Base-by-base conservation (phyloP, 2,797 vertebrate species). In the Mycteria americana region DNA sequence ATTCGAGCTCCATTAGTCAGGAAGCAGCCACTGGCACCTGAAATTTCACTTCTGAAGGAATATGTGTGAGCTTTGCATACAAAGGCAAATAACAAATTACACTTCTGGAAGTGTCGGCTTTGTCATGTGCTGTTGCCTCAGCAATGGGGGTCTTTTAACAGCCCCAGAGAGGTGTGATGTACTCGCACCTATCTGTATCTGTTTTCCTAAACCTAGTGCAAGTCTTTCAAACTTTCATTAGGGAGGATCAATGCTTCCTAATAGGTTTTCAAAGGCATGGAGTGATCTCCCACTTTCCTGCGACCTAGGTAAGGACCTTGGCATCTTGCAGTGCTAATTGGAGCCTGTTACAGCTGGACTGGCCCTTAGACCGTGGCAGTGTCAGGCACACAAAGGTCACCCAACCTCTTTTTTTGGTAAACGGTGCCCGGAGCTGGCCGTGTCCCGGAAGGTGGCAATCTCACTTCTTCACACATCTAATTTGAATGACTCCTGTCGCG, bases 201-300 rank as follows among this genome's bases (percentile, higher is more conserved):
- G 62, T 82, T 92, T 91, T 89, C 92, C 72, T 82, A 89, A 79
- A 50, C 33, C n/a, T 89, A 89, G 33, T 65, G 85, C 69, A 89
- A 91, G 69, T 86, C 80, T 73, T 95, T 93, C 88, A 87, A 81
- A 96, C 78, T 81, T 95, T 53, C 46, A 90, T 89, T 95, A 93
- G 70, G 46, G 60, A 90, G 18, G 65, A 93, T 95, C 79, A 64
- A 4, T 91, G 82, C 14, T 88, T 92, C 79, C 63, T 93, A 91
- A 93, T 91, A 90, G 78, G 65, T 88, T 95, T 95, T 89, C 90
- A 93, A 74, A 94, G 82, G 72, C 92, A 89, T 23, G 39, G 76
- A 85, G 74, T 10, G 68, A 92, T 77, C n/a, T 91, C 75, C 57
- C 69, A 70, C 73, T 89, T 79, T 85, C 43, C 62, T 93, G 88